Percentiles rank a stretch among this genome's conserved stretches.
Conservation (phyloP, 2,797 vertebrate species). For the Halcyon leucocephala region DNA sequence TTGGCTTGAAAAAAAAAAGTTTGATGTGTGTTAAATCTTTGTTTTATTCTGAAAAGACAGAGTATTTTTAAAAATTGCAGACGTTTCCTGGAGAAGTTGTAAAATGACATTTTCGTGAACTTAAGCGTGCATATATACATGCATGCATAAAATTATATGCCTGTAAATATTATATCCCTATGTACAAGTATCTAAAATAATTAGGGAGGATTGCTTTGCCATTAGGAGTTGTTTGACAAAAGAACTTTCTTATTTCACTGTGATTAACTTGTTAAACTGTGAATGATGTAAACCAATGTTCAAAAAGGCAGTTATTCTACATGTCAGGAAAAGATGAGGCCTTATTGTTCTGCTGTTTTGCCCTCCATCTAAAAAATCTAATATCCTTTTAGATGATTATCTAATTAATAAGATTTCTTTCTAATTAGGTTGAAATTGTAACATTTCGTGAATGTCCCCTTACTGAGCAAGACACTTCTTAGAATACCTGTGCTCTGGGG, state of each 20-base stretch:
- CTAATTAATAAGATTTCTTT: slow-evolving; percentile 71
- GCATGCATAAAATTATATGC: not conserved
- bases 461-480: slow-evolving; percentile 62
- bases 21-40: not conserved
- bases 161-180: not conserved
- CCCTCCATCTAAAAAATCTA: slow-evolving; percentile 50
- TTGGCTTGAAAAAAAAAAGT: not conserved
- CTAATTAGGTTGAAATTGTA: slow-evolving; percentile 74
- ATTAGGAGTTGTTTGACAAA: not conserved
- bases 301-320: not conserved
- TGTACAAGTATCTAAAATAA: not conserved
- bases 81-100: not conserved
- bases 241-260: not conserved
- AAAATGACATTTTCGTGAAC: not conserved
- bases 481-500: slow-evolving; percentile 49
- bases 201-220: not conserved
- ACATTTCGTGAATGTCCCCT: slow-evolving; percentile 59
- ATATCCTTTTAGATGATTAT: slow-evolving; percentile 58
- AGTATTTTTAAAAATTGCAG: not conserved
- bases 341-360: slow-evolving; percentile 13
- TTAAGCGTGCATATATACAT: not conserved
- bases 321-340: not conserved
- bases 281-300: not conserved
- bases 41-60: not conserved
- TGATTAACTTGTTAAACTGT: not conserved